Conservation (phyloP, 2,888 invertebrate species). For the Antitype chi region DNA sequence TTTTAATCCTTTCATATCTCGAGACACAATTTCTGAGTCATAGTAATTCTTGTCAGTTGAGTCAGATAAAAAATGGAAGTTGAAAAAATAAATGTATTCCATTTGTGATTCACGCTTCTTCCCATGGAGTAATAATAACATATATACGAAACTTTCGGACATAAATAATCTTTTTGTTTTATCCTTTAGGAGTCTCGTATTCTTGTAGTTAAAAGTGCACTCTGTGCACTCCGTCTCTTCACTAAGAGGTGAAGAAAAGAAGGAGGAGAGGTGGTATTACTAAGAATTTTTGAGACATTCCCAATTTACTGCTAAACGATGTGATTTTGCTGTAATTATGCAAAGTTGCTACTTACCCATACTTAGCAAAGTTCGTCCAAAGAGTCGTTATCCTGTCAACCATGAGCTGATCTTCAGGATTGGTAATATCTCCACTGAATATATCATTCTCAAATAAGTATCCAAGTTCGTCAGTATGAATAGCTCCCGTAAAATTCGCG, state of each 20-base stretch:
- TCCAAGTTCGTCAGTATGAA: slow-evolving; percentile 60
- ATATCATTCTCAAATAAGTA: slow-evolving; percentile 54
- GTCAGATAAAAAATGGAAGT: background rate
- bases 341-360: slow-evolving; percentile 14
- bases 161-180: background rate
- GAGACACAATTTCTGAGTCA: background rate
- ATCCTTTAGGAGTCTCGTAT: too few species aligned
- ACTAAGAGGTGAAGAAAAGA: background rate
- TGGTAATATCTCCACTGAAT: slow-evolving; percentile 8
- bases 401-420: slow-evolving; percentile 53
- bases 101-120: background rate
- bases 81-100: background rate
- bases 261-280: background rate
- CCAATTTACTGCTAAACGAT: background rate
- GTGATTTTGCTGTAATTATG: background rate
- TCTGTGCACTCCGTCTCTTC: background rate
- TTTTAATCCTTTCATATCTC: background rate
- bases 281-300: too few species aligned
- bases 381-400: slow-evolving; percentile 55
- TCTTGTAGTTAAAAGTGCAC: too few species aligned
- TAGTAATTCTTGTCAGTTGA: background rate
- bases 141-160: background rate
- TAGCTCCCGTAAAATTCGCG: slow-evolving; percentile 40
- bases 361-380: slow-evolving; percentile 66
- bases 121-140: background rate